A percentile compares a stretch with the other conserved stretches of the same genome.
Conservation (phyloP, 2,113 vertebrate species). For the Psophia crepitans region DNA sequence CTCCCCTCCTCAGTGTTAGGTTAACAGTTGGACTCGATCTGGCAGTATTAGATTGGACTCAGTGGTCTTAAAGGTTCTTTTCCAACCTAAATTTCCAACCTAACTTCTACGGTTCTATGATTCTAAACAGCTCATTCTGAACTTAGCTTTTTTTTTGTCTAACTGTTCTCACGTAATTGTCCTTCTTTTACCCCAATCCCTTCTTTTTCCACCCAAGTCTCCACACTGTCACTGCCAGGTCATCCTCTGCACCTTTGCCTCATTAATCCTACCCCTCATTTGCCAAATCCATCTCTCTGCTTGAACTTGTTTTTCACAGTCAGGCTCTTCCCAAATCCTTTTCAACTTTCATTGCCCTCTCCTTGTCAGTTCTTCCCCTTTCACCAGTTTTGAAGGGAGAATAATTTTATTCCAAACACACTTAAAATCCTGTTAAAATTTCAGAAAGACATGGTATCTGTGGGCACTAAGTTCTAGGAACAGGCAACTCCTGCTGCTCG, state of each 20-base stretch:
- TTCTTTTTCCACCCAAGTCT: background rate
- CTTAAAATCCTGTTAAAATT: background rate
- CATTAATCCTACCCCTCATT: background rate
- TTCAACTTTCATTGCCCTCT: background rate
- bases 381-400: background rate
- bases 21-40: too few species aligned
- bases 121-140: background rate
- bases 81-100: too few species aligned
- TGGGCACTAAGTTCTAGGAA: background rate
- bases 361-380: background rate
- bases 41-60: too few species aligned
- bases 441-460: background rate
- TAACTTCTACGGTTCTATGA: background rate
- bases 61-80: too few species aligned
- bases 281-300: background rate
- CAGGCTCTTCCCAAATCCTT: background rate
- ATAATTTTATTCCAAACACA: background rate
- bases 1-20: background rate
- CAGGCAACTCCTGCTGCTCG: background rate
- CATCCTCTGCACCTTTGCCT: background rate
- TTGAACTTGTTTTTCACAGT: background rate
- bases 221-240: background rate
- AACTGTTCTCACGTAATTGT: background rate
- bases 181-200: background rate
- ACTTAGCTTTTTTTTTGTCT: background rate